Evolutionary conservation across 1,140 invertebrate genomes (phyloP), one percentile per base, ranked within the genome.

Genomic region (Potamilus streckersoni): DNA sequence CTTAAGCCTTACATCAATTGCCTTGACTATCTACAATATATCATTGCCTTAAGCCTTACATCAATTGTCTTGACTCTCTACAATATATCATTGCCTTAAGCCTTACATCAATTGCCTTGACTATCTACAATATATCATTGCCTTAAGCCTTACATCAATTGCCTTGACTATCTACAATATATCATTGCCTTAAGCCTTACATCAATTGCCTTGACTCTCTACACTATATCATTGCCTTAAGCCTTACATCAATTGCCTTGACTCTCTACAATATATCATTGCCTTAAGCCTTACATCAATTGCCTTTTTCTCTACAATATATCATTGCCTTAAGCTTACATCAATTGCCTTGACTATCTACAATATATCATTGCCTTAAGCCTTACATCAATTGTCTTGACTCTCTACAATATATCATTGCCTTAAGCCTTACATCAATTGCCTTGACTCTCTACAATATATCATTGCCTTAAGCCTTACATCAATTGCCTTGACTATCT

Each of bases 41-140:
- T 49, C 6, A 49, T 49, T 49, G 38, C 38, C 38, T 49, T 49
- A 11, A 49, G 6, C 38, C 92, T 91, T 84, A 93, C 93, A 84
- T 93, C 92, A 71, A 92, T 89, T 59, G 92, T n/a, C n/a, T n/a
- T n/a, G n/a, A n/a, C n/a, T n/a, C n/a, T n/a, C 38, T 8, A 49
- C 38, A 8, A 0, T 49, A 49, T 49, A 49, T 49, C 6, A 49
- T 49, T 49, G 38, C 38, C 38, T 49, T 49, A 11, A 49, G 6
- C 38, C 92, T 91, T 84, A 93, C 93, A 84, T 93, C 92, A 71
- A 92, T 89, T 59, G 92, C 92, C 87, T n/a, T n/a, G n/a, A n/a
- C n/a, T n/a, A n/a, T n/a, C 38, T 8, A 49, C 38, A 8, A 0
- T 49, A 49, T 49, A 49, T 49, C 6, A 49, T 49, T 49, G 38